Percentiles rank a stretch among this genome's conserved stretches.
Conservation (phyloP, 2,113 vertebrate genomes). For the Pseudorhombus dupliciocellatus region DNA sequence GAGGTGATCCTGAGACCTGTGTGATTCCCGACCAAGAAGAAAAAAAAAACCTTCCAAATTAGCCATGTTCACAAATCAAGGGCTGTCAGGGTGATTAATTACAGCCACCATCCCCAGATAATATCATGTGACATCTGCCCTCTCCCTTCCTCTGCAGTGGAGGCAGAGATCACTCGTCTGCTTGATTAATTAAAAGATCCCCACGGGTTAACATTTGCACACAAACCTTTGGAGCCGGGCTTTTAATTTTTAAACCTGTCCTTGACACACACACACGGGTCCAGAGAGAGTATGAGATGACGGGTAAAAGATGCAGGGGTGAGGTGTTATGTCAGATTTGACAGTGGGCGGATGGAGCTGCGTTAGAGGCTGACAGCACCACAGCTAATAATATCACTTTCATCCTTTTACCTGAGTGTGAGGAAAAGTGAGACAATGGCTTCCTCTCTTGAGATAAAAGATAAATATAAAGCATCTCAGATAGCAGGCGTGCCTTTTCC, state of each 20-base stretch:
- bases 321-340: slow-evolving; percentile 48
- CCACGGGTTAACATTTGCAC: slow-evolving; percentile 63
- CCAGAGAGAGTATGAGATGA: slow-evolving; percentile 25
- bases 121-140: slow-evolving; percentile 75
- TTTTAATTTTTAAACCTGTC: slow-evolving; percentile 49
- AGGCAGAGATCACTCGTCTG: slow-evolving; percentile 67
- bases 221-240: slow-evolving; percentile 35
- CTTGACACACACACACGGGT: slow-evolving; percentile 34
- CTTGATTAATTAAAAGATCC: slow-evolving; percentile 75
- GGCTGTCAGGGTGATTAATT: slow-evolving; percentile 77
- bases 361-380: slow-evolving; percentile 22
- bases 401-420: slow-evolving; percentile 24
- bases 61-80: slow-evolving; percentile 72
- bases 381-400: slow-evolving; percentile 38
- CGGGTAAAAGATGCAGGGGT: slow-evolving; percentile 27
- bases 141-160: slow-evolving; percentile 55
- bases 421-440: slow-evolving; percentile 23
- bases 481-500: neutral
- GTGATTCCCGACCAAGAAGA: slow-evolving; percentile 29
- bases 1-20: slow-evolving; percentile 25
- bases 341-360: slow-evolving; percentile 33
- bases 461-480: slow-evolving; percentile 14
- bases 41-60: slow-evolving; percentile 57
- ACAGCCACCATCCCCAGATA: slow-evolving; percentile 69
- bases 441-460: slow-evolving; percentile 4